These are phyloP conservation scores for Gonioctena quinquepunctata DNA, from an alignment of 1,140 invertebrate species.

Conservation along the genomic window DNA sequence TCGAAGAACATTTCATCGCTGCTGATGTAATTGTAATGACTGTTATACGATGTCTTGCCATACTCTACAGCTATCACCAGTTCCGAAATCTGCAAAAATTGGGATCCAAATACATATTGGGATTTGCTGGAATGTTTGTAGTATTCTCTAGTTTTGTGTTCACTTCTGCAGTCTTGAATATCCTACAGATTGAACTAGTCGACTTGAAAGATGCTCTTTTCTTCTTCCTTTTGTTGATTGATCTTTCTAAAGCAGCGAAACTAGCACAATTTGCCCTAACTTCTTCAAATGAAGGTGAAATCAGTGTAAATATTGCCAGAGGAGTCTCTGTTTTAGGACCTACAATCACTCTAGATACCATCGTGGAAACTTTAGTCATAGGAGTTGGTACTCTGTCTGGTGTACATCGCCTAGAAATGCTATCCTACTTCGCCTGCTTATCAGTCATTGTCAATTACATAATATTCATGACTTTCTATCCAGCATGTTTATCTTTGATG, in stretches of 20 bases:
- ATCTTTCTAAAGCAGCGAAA: slow-evolving; percentile 73
- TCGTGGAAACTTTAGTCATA: slow-evolving; percentile 76
- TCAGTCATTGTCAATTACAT: slow-evolving; percentile 46
- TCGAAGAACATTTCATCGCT: slow-evolving; percentile 73
- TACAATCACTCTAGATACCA: slow-evolving; percentile 73
- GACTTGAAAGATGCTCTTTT: slow-evolving; percentile 42
- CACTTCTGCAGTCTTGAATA: slow-evolving; percentile 41
- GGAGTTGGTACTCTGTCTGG: slow-evolving; percentile 77
- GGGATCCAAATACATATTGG: slow-evolving; percentile 88
- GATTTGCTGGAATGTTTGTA: slow-evolving; percentile 83
- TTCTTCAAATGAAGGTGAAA: slow-evolving; percentile 64
- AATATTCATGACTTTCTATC: slow-evolving; percentile 48
- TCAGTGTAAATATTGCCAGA: slow-evolving; percentile 67
- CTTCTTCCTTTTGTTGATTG: slow-evolving; percentile 63
- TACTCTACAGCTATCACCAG: slow-evolving; percentile 92
- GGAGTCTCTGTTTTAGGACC: slow-evolving; percentile 78
- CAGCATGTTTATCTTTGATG: slow-evolving; percentile 43
- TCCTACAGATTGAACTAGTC: slow-evolving; percentile 36
- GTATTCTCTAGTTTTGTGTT: slow-evolving; percentile 74
- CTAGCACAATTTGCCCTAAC: slow-evolving; percentile 73
- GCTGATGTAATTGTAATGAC: slow-evolving; percentile 89
- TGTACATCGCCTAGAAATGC: slow-evolving; percentile 37
- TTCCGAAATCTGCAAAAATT: slow-evolving; percentile 88
- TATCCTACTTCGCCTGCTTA: slow-evolving; percentile 43
- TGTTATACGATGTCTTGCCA: slow-evolving; percentile 84